These are phyloP conservation scores for Philonicus albiceps DNA, from an alignment of 2,888 invertebrate species.

Conservation along the genomic window DNA sequence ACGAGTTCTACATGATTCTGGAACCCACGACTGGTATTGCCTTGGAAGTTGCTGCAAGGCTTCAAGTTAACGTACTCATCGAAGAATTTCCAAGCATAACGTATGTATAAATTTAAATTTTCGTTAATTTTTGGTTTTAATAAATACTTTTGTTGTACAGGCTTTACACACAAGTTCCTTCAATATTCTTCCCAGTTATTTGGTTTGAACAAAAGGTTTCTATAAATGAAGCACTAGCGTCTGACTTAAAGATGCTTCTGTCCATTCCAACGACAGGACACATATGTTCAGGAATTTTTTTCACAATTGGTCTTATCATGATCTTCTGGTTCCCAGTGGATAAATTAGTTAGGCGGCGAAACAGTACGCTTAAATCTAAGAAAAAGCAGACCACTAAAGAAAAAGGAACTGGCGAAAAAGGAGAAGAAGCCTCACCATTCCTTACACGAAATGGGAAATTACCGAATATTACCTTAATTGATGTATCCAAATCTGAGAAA, in stretches of 20 bases:
- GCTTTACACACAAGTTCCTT: conserved; percentile 72
- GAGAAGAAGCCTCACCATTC: conserved; percentile 49
- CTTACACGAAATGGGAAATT: conserved; percentile 16
- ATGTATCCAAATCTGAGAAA: not conserved
- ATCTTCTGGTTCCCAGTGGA: conserved; percentile 59
- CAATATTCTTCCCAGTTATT: conserved; percentile 75
- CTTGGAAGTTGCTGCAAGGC: conserved; percentile 76
- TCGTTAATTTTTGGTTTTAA: not conserved
- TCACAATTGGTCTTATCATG: conserved; percentile 62
- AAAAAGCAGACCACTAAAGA: not conserved
- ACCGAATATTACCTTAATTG: not conserved
- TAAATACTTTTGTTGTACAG: conserved; percentile 60
- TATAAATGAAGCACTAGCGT: conserved; percentile 67
- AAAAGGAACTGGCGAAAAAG: not conserved
- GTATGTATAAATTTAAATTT: conserved; percentile 62
- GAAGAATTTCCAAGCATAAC: conserved; percentile 70
- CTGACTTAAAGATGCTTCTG: conserved; percentile 66
- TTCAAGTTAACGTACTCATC: conserved; percentile 81
- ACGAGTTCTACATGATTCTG: conserved; percentile 78
- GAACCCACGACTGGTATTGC: conserved; percentile 81
- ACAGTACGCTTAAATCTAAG: not conserved
- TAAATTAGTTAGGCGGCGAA: conserved; percentile 39
- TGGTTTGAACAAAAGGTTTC: conserved; percentile 79
- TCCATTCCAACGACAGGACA: conserved; percentile 66
- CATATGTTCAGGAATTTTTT: conserved; percentile 64